Percentiles rank a stretch among this genome's conserved stretches.
These are phyloP conservation scores for Porites lobata DNA, from an alignment of 92 coral and sea anemone genomes.

Conservation along the genomic window DNA sequence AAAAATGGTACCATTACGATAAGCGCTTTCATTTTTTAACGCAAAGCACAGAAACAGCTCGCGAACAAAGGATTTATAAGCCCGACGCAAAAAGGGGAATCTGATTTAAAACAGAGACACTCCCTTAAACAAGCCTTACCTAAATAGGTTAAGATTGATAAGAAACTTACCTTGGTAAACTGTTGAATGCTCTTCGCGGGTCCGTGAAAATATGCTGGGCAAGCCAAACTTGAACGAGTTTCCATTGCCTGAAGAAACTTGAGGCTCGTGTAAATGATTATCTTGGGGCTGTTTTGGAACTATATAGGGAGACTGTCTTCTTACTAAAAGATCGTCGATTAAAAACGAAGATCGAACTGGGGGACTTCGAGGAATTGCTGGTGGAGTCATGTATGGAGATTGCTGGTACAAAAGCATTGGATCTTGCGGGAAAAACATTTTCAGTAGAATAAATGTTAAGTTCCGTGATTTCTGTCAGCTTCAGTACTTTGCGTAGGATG, in stretches of 20 bases:
- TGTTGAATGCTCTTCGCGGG: conserved; percentile 44
- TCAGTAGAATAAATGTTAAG: background rate
- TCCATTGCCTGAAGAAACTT: conserved; percentile 11
- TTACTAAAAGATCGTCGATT: conserved; percentile 61
- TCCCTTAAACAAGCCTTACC: background rate
- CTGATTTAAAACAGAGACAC: background rate
- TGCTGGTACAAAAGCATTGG: conserved; percentile 71
- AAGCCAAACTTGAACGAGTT: conserved; percentile 48
- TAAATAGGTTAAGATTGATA: conserved; percentile 23
- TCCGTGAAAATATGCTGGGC: conserved; percentile 43
- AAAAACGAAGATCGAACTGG: conserved; percentile 59
- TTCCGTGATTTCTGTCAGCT: background rate
- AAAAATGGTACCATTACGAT: conserved; percentile 13
- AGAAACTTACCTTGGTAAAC: conserved; percentile 51
- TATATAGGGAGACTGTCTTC: conserved; percentile 66
- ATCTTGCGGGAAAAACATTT: conserved; percentile 80
- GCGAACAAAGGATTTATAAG: too few relatives aligned
- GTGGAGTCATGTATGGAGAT: conserved; percentile 55
- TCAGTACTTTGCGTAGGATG: background rate
- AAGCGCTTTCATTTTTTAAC: background rate
- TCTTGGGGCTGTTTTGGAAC: conserved; percentile 71
- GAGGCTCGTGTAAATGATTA: conserved; percentile 10
- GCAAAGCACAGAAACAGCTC: background rate
- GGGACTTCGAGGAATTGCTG: conserved; percentile 65
- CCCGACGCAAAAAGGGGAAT: background rate